phyloP scores from a whole-genome alignment of 2,797 vertebrate genomes.

The Sciurus vulgaris region DNA sequence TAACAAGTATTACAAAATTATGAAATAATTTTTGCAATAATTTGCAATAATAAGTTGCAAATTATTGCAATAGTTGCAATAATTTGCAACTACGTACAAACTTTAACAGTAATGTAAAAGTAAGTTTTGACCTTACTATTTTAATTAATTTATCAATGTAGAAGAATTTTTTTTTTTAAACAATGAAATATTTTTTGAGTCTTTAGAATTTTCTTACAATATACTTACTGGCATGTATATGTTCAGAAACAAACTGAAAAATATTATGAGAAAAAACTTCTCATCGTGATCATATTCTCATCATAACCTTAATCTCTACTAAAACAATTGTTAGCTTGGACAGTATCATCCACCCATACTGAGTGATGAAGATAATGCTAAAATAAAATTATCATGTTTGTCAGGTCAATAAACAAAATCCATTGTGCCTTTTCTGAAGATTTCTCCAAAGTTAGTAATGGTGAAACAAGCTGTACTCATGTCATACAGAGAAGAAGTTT shows the following conservation, averaged over 20 bases:
- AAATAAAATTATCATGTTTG: background rate
- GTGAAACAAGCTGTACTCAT: background rate
- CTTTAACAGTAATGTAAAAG: background rate
- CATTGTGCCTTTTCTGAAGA: background rate
- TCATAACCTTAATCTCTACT: background rate
- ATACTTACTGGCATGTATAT: background rate
- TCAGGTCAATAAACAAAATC: background rate
- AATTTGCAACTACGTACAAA: background rate
- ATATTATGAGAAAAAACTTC: background rate
- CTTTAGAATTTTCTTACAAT: background rate
- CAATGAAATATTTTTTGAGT: background rate
- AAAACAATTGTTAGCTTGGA: background rate
- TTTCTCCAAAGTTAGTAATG: background rate
- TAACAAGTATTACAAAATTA: background rate
- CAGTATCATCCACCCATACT: background rate
- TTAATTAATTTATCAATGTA: background rate
- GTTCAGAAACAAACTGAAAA: background rate
- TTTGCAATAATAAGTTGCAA: too few species aligned
- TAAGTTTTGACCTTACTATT: background rate
- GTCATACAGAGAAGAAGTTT: background rate
- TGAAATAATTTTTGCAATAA: too few species aligned
- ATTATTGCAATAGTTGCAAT: too few species aligned
- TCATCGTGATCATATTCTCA: background rate
- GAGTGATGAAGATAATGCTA: background rate
- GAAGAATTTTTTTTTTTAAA: background rate